Percentiles rank a stretch among this genome's conserved stretches.
phyloP scores from a whole-genome alignment of 2,888 invertebrate genomes.

The Glaucopsyche alexis region DNA sequence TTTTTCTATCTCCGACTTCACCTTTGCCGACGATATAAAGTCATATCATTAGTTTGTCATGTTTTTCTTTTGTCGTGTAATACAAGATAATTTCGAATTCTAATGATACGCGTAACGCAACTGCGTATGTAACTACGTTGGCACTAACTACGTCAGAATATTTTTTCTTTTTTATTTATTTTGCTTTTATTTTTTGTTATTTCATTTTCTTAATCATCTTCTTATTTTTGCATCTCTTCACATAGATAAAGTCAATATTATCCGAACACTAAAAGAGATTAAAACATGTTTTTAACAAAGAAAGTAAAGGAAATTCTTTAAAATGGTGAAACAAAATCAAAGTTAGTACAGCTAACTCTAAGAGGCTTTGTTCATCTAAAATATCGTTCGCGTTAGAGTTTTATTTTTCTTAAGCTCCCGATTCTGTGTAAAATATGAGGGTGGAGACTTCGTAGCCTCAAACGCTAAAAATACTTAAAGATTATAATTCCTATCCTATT shows the following conservation, averaged over 20 bases:
- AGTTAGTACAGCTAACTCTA: slow-evolving; percentile 11
- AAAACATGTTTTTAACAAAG: background rate
- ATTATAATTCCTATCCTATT: too few species aligned
- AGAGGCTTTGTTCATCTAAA: slow-evolving; percentile 25
- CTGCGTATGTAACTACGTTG: too few species aligned
- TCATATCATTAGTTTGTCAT: too few species aligned
- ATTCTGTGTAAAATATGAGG: slow-evolving; percentile 17
- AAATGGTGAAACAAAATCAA: slow-evolving; percentile 21
- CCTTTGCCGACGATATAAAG: too few species aligned
- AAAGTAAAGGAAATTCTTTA: slow-evolving; percentile 3
- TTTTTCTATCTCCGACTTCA: too few species aligned
- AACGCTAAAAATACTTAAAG: background rate
- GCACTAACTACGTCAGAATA: too few species aligned
- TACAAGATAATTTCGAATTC: too few species aligned
- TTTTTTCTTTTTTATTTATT: too few species aligned
- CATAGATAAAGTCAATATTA: background rate
- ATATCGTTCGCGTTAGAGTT: slow-evolving; percentile 21
- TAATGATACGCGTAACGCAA: too few species aligned
- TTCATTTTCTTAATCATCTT: too few species aligned
- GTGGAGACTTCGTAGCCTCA: slow-evolving; percentile 3
- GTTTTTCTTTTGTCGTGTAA: too few species aligned
- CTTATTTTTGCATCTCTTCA: background rate
- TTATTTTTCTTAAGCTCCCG: slow-evolving; percentile 21
- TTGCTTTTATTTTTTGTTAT: too few species aligned
- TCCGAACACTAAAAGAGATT: background rate